These are phyloP conservation scores for Elymnias hypermnestra DNA, from an alignment of 1,140 invertebrate genomes.

Conservation along the genomic window DNA sequence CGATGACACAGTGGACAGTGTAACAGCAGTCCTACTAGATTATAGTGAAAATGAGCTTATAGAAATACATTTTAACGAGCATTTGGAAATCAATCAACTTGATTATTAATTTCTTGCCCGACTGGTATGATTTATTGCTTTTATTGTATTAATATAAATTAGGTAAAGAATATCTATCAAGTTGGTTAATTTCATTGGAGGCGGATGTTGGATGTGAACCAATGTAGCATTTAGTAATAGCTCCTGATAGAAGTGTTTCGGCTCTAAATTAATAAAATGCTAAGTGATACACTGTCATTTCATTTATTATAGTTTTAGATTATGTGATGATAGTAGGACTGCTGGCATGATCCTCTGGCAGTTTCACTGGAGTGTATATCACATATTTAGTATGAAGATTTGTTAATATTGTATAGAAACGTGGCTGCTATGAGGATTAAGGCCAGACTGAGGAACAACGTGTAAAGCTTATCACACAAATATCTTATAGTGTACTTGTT, in stretches of 20 bases:
- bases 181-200: too few relatives aligned
- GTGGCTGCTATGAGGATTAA: constrained; percentile 26
- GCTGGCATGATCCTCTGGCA: constrained; percentile 37
- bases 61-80: too few relatives aligned
- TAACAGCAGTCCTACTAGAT: constrained; percentile 51
- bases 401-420: constrained; percentile 34
- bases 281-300: constrained; percentile 63
- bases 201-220: neutral
- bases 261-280: constrained; percentile 26
- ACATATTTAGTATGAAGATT: constrained; percentile 27
- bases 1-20: constrained; percentile 33
- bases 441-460: constrained; percentile 18
- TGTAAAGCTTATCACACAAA: constrained; percentile 41
- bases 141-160: neutral
- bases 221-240: constrained; percentile 3
- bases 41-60: constrained; percentile 26
- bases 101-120: constrained; percentile 42
- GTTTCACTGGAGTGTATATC: constrained; percentile 27
- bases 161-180: too few relatives aligned
- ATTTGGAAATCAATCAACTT: too few relatives aligned
- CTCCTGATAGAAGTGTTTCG: constrained; percentile 27
- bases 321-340: constrained; percentile 57
- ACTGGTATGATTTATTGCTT: constrained; percentile 26
- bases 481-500: constrained; percentile 38
- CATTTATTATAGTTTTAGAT: constrained; percentile 43